These are phyloP conservation scores for Promerops cafer DNA, from an alignment of 2,113 vertebrate genomes.

Conservation along the genomic window DNA sequence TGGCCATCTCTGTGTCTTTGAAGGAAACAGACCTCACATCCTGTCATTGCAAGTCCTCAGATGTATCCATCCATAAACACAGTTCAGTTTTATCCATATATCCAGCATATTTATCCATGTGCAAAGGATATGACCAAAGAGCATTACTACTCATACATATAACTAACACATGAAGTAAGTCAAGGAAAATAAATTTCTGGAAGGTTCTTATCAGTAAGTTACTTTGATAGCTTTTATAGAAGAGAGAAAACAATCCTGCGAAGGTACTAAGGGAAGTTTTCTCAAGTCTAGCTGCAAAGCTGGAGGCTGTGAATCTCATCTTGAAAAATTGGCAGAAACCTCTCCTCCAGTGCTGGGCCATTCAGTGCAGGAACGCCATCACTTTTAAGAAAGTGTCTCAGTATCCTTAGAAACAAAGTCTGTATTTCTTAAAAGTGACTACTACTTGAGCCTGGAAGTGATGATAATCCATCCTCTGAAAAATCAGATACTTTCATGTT, in stretches of 20 bases:
- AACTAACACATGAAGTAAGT: neutral
- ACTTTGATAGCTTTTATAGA: neutral
- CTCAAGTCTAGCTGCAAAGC: neutral
- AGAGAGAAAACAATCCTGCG: neutral
- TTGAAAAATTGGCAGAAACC: neutral
- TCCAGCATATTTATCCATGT: neutral
- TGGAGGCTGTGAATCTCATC: neutral
- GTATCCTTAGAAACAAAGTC: neutral
- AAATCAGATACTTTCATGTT: neutral
- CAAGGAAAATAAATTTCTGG: neutral
- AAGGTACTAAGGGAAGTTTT: neutral
- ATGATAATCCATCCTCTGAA: neutral
- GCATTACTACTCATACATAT: neutral
- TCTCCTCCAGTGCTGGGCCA: neutral
- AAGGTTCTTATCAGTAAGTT: neutral
- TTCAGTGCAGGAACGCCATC: rapidly evolving
- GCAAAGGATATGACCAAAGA: neutral
- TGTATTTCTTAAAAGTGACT: neutral
- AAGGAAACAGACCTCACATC: neutral
- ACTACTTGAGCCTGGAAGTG: neutral
- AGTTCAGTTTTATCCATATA: neutral
- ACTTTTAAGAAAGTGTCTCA: neutral
- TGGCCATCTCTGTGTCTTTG: neutral
- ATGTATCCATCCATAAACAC: neutral
- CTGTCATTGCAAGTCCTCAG: neutral